Conservation (phyloP, 2,797 vertebrate species). For the Pteropus rufus region DNA sequence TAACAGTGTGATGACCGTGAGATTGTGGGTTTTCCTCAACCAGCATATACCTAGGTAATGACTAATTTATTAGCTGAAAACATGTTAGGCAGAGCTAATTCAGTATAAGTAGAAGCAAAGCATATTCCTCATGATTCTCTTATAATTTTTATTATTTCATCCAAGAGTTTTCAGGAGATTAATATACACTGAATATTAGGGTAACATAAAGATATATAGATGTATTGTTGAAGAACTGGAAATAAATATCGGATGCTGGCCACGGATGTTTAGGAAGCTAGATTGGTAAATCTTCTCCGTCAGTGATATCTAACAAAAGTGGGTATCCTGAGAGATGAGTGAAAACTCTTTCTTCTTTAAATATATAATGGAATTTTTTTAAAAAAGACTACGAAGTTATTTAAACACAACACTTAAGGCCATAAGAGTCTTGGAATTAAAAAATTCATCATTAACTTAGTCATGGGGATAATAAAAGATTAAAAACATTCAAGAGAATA, state of each 20-base stretch:
- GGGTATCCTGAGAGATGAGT: neutral
- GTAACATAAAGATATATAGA: neutral
- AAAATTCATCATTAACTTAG: neutral
- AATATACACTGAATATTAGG: neutral
- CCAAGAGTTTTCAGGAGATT: neutral
- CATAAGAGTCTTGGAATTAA: neutral
- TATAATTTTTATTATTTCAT: neutral
- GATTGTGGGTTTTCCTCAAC: rapidly evolving
- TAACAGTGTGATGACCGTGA: rapidly evolving
- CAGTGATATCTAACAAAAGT: neutral
- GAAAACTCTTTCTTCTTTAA: neutral
- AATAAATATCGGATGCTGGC: neutral
- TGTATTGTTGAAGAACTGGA: neutral
- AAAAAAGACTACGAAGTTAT: neutral
- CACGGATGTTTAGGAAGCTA: neutral
- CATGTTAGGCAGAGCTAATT: neutral
- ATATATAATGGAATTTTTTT: neutral
- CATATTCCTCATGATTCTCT: neutral
- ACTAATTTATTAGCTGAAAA: neutral
- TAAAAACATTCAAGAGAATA: neutral
- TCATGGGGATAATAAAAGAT: neutral
- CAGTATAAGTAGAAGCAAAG: neutral
- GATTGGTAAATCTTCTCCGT: neutral
- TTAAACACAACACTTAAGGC: neutral
- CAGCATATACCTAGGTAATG: rapidly evolving